Conservation (phyloP, 2,113 vertebrate species). For the Accipiter virgatus region DNA sequence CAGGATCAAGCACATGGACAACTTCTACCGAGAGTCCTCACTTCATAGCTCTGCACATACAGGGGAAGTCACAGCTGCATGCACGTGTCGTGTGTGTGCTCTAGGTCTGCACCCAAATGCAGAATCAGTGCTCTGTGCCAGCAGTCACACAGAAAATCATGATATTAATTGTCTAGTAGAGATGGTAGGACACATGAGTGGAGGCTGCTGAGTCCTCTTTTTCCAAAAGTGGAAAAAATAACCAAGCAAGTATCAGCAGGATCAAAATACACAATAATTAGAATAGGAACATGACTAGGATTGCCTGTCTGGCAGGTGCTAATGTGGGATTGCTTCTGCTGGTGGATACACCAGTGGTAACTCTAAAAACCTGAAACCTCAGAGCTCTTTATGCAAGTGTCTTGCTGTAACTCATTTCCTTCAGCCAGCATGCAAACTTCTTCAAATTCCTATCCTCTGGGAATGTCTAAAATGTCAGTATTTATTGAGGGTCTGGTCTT, state of each 20-base stretch:
- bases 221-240: background rate
- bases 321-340: background rate
- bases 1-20: background rate
- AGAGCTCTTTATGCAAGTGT: background rate
- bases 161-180: background rate
- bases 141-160: background rate
- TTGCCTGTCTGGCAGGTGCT: background rate
- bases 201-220: background rate
- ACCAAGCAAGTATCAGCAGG: background rate
- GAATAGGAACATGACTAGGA: background rate
- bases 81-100: accelerated
- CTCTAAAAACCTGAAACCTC: background rate
- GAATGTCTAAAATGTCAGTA: background rate
- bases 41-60: accelerated
- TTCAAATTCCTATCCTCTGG: background rate
- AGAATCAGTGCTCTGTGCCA: background rate
- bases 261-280: background rate
- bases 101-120: background rate
- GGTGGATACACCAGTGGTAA: background rate
- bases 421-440: background rate
- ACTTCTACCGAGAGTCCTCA: accelerated
- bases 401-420: background rate
- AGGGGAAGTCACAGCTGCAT: background rate
- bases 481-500: background rate
- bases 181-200: background rate